These are phyloP conservation scores for Drosophila setosimentum DNA, from an alignment of 2,888 invertebrate genomes.

Conservation along the genomic window DNA sequence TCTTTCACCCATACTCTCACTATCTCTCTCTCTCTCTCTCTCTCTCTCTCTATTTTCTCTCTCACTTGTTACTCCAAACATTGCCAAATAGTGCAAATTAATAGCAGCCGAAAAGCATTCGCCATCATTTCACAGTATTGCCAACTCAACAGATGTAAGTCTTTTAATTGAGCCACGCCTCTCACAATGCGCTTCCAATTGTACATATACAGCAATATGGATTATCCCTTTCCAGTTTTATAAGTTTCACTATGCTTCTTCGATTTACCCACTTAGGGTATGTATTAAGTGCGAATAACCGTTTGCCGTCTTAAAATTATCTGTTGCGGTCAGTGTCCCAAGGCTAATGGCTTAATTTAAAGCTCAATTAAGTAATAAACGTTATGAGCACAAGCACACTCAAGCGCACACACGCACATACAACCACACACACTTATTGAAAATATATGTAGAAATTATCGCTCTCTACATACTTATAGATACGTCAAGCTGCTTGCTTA, in stretches of 20 bases:
- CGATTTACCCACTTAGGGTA: constrained; percentile 14
- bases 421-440: constrained; percentile 10
- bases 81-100: constrained; percentile 74
- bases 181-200: background rate
- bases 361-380: constrained; percentile 76
- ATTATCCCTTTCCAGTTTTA: constrained; percentile 3
- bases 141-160: constrained; percentile 83
- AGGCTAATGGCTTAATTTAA: constrained; percentile 48
- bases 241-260: constrained; percentile 6
- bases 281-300: constrained; percentile 55
- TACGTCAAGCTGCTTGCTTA: constrained; percentile 29
- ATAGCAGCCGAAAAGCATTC: constrained; percentile 79
- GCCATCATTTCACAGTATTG: constrained; percentile 80
- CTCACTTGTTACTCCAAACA: background rate
- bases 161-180: constrained; percentile 19
- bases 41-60: constrained; percentile 9
- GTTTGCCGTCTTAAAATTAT: constrained; percentile 44
- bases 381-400: constrained; percentile 32
- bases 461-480: constrained; percentile 8
- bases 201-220: constrained; percentile 5
- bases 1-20: constrained; percentile 1
- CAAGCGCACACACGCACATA: constrained; percentile 3
- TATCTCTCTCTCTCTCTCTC: background rate
- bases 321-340: constrained; percentile 26
- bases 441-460: constrained; percentile 7